Conservation (phyloP, 2,113 vertebrate species). For the Rattus norvegicus region GRCr8 NC_086020.1:225625501-225626000, state of each 20-base stretch:
- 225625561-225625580: neutral
- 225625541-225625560: neutral
- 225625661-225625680: neutral
- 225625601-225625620: neutral
- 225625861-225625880: neutral
- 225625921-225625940: neutral
- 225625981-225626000: no score
- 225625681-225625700: neutral
- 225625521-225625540: neutral
- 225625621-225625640: neutral
- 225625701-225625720: neutral
- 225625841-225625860: neutral
- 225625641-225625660: neutral
- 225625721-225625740: neutral
- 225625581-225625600: neutral
- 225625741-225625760: neutral
- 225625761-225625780: neutral
- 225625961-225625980: neutral
- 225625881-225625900: neutral
- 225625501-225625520: neutral
- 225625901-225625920: neutral
- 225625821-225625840: neutral
- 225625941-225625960: neutral
- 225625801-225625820: neutral
- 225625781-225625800: neutral